Percentiles rank a stretch among this genome's conserved stretches.
Conservation (phyloP, 2,888 invertebrate genomes). For the Noctua janthina region DNA sequence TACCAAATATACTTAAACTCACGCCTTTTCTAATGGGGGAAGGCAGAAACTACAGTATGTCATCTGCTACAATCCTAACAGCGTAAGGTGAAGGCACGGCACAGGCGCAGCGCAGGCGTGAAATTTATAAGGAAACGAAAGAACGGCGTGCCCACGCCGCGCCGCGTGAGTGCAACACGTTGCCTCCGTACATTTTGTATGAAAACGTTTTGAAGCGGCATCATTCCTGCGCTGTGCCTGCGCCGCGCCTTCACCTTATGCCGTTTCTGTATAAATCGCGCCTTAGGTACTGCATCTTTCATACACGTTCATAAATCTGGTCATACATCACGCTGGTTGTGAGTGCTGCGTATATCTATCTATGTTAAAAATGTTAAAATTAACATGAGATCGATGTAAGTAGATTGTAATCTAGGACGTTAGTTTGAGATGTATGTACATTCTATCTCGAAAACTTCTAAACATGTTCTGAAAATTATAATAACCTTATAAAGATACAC, state of each 20-base stretch:
- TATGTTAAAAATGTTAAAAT: neutral
- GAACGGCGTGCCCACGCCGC: too few species aligned
- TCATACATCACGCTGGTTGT: neutral
- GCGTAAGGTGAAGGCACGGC: too few species aligned
- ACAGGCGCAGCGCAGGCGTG: too few species aligned
- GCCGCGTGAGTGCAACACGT: too few species aligned
- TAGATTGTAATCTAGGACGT: neutral
- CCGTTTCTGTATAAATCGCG: too few species aligned
- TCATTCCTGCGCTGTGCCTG: too few species aligned
- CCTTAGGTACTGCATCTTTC: neutral
- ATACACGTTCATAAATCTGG: neutral
- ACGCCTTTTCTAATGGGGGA: neutral
- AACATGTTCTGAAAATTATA: slow-evolving; percentile 3
- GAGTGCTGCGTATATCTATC: neutral
- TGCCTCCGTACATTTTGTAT: too few species aligned
- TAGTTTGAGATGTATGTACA: neutral
- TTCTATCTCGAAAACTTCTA: neutral
- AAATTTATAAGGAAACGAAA: too few species aligned
- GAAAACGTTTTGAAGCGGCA: too few species aligned
- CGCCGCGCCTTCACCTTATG: too few species aligned
- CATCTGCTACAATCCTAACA: neutral
- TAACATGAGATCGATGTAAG: neutral
- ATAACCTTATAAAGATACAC: slow-evolving; percentile 6
- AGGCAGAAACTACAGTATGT: neutral
- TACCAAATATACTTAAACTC: neutral